Evolutionary conservation across 1,140 invertebrate species (phyloP), one percentile per base, ranked within the genome.

Genomic region (Pseudomyrmex sp.): DNA sequence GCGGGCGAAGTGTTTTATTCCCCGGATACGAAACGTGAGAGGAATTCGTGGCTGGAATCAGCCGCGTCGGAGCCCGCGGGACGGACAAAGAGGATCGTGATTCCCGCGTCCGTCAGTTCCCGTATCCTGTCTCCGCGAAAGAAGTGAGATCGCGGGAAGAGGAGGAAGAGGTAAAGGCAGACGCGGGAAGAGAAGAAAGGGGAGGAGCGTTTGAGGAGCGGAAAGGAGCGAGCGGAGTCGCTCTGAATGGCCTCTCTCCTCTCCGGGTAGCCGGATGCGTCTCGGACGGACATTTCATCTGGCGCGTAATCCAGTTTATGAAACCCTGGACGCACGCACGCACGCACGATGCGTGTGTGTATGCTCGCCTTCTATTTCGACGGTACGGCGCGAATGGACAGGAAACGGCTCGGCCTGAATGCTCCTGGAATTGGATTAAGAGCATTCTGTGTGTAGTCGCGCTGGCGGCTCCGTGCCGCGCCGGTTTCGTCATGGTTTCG

Each of bases 301-400:
- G 70, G 70, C 86, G 70, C 86, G 82, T 93, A 92, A 93, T 93
- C 92, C 91, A 91, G 91, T 92, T 92, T 91, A 91, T 92, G 90
- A 91, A 90, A 91, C 89, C 77, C 80, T 89, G 89, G 73, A 88
- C 79, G 86, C 46, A 69, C 68, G 35, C 26, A n/a, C 46, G 46
- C 15, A 74, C 48, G 44, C 23, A 12, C 23, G 12, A 26, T 23
- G 54, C 46, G 54, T n/a, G 75, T 76, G 61, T 74, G 87, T 85
- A 85, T 84, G 86, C 79, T 80, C 73, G 65, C 76, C 85, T 90
- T 88, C 85, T 89, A 88, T 85, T 87, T 90, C 86, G 88, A 83
- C 89, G 87, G 82, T 76, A 83, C 86, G 69, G 73, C 63, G 89
- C 91, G 89, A 92, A 93, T 92, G 90, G 90, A 92, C 92, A 92